A percentile compares a stretch with the other conserved stretches of the same genome.
Conservation (phyloP, 1,140 invertebrate species). For the Heliothis virescens region DNA sequence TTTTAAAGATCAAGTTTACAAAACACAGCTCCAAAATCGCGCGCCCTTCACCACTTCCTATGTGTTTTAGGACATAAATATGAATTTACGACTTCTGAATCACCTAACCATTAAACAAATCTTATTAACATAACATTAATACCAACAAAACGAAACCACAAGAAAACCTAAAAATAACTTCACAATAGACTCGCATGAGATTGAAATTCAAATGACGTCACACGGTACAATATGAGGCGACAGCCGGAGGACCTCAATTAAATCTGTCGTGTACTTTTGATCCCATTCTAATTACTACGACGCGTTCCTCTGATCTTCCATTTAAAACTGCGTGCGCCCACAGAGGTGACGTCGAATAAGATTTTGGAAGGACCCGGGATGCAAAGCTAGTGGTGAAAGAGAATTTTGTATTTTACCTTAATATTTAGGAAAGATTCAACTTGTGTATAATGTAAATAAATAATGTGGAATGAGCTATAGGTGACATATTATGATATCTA, state of each 20-base stretch:
- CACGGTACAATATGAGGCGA: background rate
- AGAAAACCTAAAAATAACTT: background rate
- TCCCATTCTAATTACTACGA: conserved; percentile 60
- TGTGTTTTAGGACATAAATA: too few relatives aligned
- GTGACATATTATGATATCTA: too few relatives aligned
- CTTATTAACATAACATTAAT: too few relatives aligned
- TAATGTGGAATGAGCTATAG: too few relatives aligned
- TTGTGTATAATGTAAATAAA: too few relatives aligned
- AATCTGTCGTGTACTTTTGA: conserved; percentile 54
- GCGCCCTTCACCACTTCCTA: too few relatives aligned
- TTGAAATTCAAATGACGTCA: conserved; percentile 34
- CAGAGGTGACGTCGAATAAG: conserved; percentile 29
- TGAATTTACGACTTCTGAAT: too few relatives aligned
- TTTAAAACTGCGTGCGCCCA: conserved; percentile 51
- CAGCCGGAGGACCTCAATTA: conserved; percentile 53
- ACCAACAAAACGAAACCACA: too few relatives aligned
- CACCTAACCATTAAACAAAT: too few relatives aligned
- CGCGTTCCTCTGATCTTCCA: conserved; percentile 52
- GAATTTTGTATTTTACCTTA: background rate
- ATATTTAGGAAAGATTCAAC: too few relatives aligned
- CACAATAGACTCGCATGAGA: background rate
- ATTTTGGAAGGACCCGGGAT: background rate
- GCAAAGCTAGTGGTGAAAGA: background rate
- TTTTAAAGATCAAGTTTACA: too few relatives aligned
- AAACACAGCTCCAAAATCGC: too few relatives aligned